These are phyloP conservation scores for Eptesicus fuscus DNA, from an alignment of 2,113 vertebrate species.

Conservation along the genomic window DNA sequence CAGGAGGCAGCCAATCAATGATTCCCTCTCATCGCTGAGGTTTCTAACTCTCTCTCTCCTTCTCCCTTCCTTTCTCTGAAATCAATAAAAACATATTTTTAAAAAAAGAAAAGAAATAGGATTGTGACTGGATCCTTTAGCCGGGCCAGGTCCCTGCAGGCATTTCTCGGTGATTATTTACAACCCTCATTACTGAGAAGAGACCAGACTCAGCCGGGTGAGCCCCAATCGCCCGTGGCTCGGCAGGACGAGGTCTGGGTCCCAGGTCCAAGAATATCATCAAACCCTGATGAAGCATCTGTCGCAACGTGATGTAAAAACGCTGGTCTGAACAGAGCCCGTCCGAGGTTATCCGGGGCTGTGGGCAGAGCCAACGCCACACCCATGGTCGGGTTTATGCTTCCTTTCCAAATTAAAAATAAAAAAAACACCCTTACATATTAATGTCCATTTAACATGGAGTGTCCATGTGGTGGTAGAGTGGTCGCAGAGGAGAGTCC, in stretches of 20 bases:
- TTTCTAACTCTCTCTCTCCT: too few relatives aligned
- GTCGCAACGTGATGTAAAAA: neutral
- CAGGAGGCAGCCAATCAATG: too few relatives aligned
- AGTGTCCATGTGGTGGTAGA: accelerated
- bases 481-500: neutral
- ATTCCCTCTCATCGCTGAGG: too few relatives aligned
- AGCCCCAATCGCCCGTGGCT: neutral
- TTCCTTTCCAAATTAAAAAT: neutral
- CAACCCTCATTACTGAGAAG: neutral
- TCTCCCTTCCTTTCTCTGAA: too few relatives aligned
- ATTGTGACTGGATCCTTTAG: neutral
- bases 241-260: neutral
- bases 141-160: neutral
- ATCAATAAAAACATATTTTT: too few relatives aligned
- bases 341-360: neutral
- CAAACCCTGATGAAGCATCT: neutral
- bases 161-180: neutral
- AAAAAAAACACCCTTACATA: neutral
- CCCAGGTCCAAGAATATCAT: neutral
- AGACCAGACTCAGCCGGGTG: neutral
- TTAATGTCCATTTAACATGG: neutral
- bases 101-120: neutral
- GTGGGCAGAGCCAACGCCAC: neutral
- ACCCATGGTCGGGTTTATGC: neutral
- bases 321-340: neutral